Evolutionary conservation across 2,113 vertebrate species (phyloP), one percentile per base, ranked within the genome.

Genomic region (Lagenorhynchus albirostris): DNA sequence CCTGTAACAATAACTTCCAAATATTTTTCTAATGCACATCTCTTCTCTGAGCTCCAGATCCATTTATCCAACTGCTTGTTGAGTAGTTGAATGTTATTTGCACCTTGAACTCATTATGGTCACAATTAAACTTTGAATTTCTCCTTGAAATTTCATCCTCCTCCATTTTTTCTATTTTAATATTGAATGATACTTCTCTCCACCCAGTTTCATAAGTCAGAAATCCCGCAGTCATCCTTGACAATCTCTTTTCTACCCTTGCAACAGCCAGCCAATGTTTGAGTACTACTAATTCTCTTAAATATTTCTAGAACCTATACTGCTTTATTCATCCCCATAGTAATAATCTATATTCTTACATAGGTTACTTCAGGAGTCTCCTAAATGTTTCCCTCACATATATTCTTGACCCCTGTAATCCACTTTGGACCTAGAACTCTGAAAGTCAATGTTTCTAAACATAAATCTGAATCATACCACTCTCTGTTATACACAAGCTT

Each of bases 51-150:
- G 31, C 6, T 83, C 71, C 62, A 92, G 9, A 20, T 41, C 67
- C 44, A 65, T 26, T 86, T 76, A 86, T 62, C 18, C 7, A 94
- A 67, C 4, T 60, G n/a, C 58, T 36, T 65, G 38, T 3, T 70
- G 55, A 94, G 36, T 55, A 77, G 6, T 6, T 90, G 33, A 91
- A 47, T 81, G 41, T 47, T 38, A 68, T 2, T 81, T 47, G 31
- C 6, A 92, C 7, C n/a, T 87, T 65, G 47, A 90, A 84, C 38
- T 86, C 47, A 65, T 41, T 38, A 70, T 7, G 14, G 33, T 67
- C 73, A 96, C 90, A 89, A 74, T 23, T 73, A 68, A 92, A 76
- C 8, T 87, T 47, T 85, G 41, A 89, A 65, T 93, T 96, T 96
- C 60, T 91, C 6, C 9, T 62, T 50, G 4, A 81, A 95, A 92